Evolutionary conservation across 1,140 invertebrate species (phyloP).

Genomic region (Bombus confusus): DNA sequence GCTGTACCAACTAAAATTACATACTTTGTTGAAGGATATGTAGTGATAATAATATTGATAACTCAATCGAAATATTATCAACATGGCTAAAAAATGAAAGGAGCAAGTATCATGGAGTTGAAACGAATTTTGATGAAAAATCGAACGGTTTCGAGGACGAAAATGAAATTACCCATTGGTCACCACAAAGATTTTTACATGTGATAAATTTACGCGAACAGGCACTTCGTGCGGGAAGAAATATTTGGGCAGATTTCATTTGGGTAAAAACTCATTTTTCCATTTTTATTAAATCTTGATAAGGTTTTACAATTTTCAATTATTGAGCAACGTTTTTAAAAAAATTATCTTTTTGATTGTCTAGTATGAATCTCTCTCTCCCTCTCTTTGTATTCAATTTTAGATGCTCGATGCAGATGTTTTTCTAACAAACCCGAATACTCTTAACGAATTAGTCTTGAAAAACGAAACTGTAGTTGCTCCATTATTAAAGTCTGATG

Average conservation of each 20-base stretch:
- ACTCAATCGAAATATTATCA: slow-evolving; percentile 88
- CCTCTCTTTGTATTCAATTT: slow-evolving; percentile 64
- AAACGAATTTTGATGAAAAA: slow-evolving; percentile 85
- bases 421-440: slow-evolving; percentile 89
- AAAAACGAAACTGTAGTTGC: slow-evolving; percentile 87
- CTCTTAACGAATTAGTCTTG: slow-evolving; percentile 87
- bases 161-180: slow-evolving; percentile 88
- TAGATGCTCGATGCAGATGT: slow-evolving; percentile 96
- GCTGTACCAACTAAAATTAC: background rate
- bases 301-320: background rate
- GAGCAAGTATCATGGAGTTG: slow-evolving; percentile 88
- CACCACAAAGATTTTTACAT: slow-evolving; percentile 88
- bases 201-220: slow-evolving; percentile 92
- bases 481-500: slow-evolving; percentile 93
- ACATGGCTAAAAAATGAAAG: slow-evolving; percentile 87
- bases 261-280: slow-evolving; percentile 84
- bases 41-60: slow-evolving; percentile 94
- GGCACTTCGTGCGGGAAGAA: slow-evolving; percentile 88
- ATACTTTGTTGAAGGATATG: slow-evolving; percentile 87
- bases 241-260: slow-evolving; percentile 92
- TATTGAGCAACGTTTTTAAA: background rate
- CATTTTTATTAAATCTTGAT: background rate
- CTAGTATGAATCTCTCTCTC: background rate
- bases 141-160: slow-evolving; percentile 85
- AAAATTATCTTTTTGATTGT: background rate